Conservation (phyloP, 2,888 invertebrate species). For the Pharmacophagus antenor region DNA sequence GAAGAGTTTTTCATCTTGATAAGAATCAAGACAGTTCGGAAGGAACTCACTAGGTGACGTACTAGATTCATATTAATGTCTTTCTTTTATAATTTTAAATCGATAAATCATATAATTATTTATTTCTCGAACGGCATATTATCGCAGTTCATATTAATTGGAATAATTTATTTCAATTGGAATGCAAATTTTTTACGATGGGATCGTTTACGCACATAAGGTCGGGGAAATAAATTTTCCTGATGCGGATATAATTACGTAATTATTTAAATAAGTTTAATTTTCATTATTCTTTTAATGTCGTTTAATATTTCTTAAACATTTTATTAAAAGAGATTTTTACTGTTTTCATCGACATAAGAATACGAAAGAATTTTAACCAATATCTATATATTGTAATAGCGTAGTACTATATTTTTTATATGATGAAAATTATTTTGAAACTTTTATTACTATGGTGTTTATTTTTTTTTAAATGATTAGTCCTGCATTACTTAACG, state of each 20-base stretch:
- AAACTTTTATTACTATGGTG: too few relatives aligned
- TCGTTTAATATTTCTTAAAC: neutral
- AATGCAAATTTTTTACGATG: conserved; percentile 23
- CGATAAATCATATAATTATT: conserved; percentile 2
- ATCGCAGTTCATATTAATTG: conserved; percentile 9
- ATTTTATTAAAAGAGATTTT: neutral
- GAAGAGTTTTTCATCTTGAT: too few relatives aligned
- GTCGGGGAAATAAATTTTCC: conserved; percentile 14
- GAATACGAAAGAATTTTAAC: too few relatives aligned
- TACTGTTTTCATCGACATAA: too few relatives aligned
- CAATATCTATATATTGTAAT: too few relatives aligned
- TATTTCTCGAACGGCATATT: conserved; percentile 10
- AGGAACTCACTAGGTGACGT: too few relatives aligned
- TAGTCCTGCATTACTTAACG: too few relatives aligned
- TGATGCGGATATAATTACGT: conserved; percentile 15
- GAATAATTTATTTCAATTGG: conserved; percentile 24
- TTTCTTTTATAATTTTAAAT: neutral
- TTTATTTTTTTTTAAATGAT: too few relatives aligned
- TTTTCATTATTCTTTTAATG: neutral
- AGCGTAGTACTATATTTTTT: too few relatives aligned
- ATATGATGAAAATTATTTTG: too few relatives aligned
- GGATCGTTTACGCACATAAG: conserved; percentile 21
- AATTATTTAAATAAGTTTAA: neutral
- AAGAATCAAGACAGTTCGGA: too few relatives aligned
- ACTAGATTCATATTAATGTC: too few relatives aligned